Conservation (phyloP, 2,888 invertebrate genomes). For the Mimumesa dahlbomi region DNA sequence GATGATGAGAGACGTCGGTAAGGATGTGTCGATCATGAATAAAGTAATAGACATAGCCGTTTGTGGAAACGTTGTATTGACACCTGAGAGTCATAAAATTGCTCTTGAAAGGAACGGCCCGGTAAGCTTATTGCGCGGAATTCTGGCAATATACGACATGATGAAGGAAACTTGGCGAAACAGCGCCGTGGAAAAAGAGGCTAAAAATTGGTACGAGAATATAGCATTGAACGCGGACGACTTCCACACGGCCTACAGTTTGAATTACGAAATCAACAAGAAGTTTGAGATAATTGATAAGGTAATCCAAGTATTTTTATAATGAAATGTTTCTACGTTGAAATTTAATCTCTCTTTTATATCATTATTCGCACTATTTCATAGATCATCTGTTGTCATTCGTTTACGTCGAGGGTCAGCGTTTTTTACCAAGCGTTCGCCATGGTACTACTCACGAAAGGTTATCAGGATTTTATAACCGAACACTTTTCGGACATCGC, state of each 20-base stretch:
- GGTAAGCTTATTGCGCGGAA: slow-evolving; percentile 60
- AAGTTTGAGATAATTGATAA: neutral
- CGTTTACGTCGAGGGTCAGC: slow-evolving; percentile 80
- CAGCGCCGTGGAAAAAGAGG: slow-evolving; percentile 72
- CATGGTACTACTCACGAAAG: slow-evolving; percentile 82
- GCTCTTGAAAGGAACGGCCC: slow-evolving; percentile 81
- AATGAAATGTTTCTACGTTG: neutral
- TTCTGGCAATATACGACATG: slow-evolving; percentile 67
- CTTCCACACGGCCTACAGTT: slow-evolving; percentile 59
- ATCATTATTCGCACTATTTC: too few relatives aligned
- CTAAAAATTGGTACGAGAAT: slow-evolving; percentile 73
- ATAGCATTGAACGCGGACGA: slow-evolving; percentile 75
- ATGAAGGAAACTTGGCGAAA: slow-evolving; percentile 71
- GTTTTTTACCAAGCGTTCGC: slow-evolving; percentile 82
- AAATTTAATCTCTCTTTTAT: slow-evolving; percentile 17
- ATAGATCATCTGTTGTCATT: slow-evolving; percentile 80
- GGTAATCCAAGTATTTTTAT: neutral
- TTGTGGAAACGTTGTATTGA: slow-evolving; percentile 84
- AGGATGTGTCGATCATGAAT: slow-evolving; percentile 80
- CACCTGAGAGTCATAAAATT: slow-evolving; percentile 81
- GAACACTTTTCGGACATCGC: slow-evolving; percentile 88
- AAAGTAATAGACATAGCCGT: slow-evolving; percentile 84
- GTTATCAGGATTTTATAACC: slow-evolving; percentile 82
- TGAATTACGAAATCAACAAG: slow-evolving; percentile 42
- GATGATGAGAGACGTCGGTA: slow-evolving; percentile 79